Evolutionary conservation across 92 coral and sea anemone genomes (phyloP).

Genomic region (Zoanthus sansibaricus): DNA sequence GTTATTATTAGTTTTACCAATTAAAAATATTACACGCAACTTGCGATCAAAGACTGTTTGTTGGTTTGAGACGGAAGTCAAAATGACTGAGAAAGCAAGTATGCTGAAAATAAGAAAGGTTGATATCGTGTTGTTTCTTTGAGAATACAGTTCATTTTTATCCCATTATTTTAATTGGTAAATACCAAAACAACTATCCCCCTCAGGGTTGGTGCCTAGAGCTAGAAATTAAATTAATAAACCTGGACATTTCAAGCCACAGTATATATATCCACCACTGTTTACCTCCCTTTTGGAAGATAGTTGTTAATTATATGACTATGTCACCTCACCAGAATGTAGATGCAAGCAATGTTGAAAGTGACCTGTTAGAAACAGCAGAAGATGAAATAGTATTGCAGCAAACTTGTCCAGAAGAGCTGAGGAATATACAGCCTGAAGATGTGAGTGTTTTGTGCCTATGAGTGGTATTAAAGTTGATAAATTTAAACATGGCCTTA

Average conservation of each 20-base stretch:
- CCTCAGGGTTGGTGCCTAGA: too few species aligned
- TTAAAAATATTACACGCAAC: background rate
- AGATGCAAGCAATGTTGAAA: slow-evolving; percentile 65
- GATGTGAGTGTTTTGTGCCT: slow-evolving; percentile 70
- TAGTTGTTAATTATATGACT: background rate
- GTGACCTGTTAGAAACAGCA: slow-evolving; percentile 73
- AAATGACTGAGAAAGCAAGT: background rate
- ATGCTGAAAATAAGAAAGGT: too few species aligned
- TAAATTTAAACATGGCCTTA: too few species aligned
- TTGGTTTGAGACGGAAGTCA: background rate
- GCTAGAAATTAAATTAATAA: too few species aligned
- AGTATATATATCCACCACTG: background rate
- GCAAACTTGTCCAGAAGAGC: slow-evolving; percentile 81
- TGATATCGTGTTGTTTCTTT: too few species aligned
- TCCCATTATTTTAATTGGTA: too few species aligned
- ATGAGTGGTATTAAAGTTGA: too few species aligned
- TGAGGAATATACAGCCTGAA: slow-evolving; percentile 76
- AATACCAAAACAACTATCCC: too few species aligned
- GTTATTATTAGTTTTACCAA: background rate
- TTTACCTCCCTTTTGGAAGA: background rate
- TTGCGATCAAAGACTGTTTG: background rate
- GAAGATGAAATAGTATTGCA: slow-evolving; percentile 74
- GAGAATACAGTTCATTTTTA: too few species aligned
- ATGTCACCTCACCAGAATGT: slow-evolving; percentile 55
- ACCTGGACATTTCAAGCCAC: too few species aligned